Percentiles rank a stretch among this genome's conserved stretches.
Evolutionary conservation across 2,888 invertebrate species (phyloP).

Genomic region (Anodontia alba): DNA sequence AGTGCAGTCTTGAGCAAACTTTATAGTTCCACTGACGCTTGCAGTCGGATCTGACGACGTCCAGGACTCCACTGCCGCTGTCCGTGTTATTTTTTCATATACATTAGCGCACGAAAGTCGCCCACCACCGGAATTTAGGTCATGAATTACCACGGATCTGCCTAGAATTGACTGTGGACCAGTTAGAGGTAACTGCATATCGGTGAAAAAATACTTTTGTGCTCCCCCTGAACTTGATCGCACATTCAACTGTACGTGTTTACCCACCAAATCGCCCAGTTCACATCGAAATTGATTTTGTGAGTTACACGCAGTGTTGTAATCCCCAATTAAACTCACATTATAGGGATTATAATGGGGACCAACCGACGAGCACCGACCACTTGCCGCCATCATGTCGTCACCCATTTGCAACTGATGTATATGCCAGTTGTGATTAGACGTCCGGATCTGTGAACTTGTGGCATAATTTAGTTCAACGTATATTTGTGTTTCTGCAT

Average conservation of each 20-base stretch:
- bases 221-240: slow-evolving; percentile 31
- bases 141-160: slow-evolving; percentile 94
- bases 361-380: slow-evolving; percentile 89
- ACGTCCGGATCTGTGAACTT: slow-evolving; percentile 87
- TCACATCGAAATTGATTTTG: slow-evolving; percentile 93
- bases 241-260: slow-evolving; percentile 80
- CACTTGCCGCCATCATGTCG: slow-evolving; percentile 87
- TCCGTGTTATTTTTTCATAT: slow-evolving; percentile 37
- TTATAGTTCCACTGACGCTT: slow-evolving; percentile 52
- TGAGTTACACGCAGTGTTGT: slow-evolving; percentile 62
- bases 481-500: slow-evolving; percentile 93
- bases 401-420: slow-evolving; percentile 91
- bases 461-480: slow-evolving; percentile 95
- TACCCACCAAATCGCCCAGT: slow-evolving; percentile 90
- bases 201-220: slow-evolving; percentile 88
- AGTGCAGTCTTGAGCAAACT: slow-evolving; percentile 57
- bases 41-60: slow-evolving; percentile 30
- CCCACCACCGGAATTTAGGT: slow-evolving; percentile 92
- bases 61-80: slow-evolving; percentile 51
- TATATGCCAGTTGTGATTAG: slow-evolving; percentile 90
- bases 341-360: slow-evolving; percentile 91
- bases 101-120: slow-evolving; percentile 91
- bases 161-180: slow-evolving; percentile 91
- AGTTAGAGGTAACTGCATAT: slow-evolving; percentile 90
- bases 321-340: slow-evolving; percentile 82